Evolutionary conservation across 2,113 vertebrate species (phyloP), one percentile per base, ranked within the genome.

Genomic region (Accipiter cooperii): DNA sequence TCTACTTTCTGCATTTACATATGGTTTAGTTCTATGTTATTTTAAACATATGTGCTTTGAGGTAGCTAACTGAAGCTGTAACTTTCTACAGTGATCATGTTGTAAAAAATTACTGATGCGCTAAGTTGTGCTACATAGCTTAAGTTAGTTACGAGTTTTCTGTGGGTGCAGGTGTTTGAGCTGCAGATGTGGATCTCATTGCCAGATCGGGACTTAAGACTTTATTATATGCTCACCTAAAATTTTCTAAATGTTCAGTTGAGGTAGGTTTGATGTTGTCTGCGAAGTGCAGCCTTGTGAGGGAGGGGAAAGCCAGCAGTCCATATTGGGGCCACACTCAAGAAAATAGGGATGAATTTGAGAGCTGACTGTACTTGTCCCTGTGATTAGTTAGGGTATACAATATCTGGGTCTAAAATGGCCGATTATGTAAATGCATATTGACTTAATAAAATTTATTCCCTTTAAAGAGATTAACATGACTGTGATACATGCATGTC

Each of bases 311-410:
- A 52, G 34, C 21, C 22, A 26, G 21, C 36, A 44, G 28, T 69
- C 17, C 0, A 0, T 29, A 8, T 10, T 38, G 17, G 20, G n/a
- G 77, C 38, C 12, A 2, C 64, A 22, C 51, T 93, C 22, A 52
- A 60, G 66, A 64, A 91, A 71, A 75, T 71, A 22, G 38, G 38
- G 13, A 24, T 65, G 49, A 42, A 60, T 78, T 64, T 84, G 65
- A 47, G 12, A 79, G 31, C 47, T 95, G 55, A 38, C 29, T 54
- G 1, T 66, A 17, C 47, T 71, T 69, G 29, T 29, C 38, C 25
- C 13, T 69, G 26, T 52, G 31, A 58, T 82, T 84, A 65, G 34
- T 75, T 87, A 71, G 40, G 3, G 3, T 68, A 4, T 90, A 6
- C 44, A 81, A 44, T 38, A 38, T 21, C 19, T 65, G 24, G 21